Evolutionary conservation across 2,888 invertebrate genomes (phyloP), one percentile per base, ranked within the genome.

Genomic region (Melinaea menophilus): DNA sequence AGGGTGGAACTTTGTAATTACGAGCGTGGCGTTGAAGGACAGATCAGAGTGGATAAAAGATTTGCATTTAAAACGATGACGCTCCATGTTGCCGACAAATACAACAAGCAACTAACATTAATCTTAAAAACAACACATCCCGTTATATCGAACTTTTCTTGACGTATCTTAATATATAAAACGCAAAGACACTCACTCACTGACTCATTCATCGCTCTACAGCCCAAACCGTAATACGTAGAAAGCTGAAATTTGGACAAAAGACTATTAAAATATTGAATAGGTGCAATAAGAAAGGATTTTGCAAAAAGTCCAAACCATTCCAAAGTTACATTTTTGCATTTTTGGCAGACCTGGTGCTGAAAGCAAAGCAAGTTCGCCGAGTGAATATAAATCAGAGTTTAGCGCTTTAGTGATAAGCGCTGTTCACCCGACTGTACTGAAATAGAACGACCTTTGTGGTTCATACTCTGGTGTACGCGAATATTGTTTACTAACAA

Each of bases 341-440:
- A n/a, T n/a, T n/a, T n/a, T n/a, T n/a, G n/a, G n/a, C n/a, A n/a
- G n/a, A n/a, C n/a, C n/a, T n/a, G n/a, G n/a, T n/a, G n/a, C n/a
- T n/a, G n/a, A n/a, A n/a, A n/a, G n/a, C n/a, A n/a, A n/a, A n/a
- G n/a, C n/a, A n/a, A n/a, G n/a, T n/a, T n/a, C n/a, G n/a, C n/a
- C n/a, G n/a, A n/a, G n/a, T n/a, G n/a, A n/a, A 80, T 80, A 80
- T 82, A 81, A 82, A 81, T 80, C 80, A 79, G 72, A 76, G 70
- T 79, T 79, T 75, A n/a, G n/a, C n/a, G n/a, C n/a, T n/a, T n/a
- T n/a, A n/a, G n/a, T n/a, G n/a, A n/a, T n/a, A n/a, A n/a, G n/a
- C n/a, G n/a, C n/a, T n/a, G n/a, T n/a, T n/a, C n/a, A n/a, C n/a
- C n/a, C n/a, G n/a, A n/a, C n/a, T n/a, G n/a, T n/a, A n/a, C n/a